phyloP scores from a whole-genome alignment of 2,888 invertebrate species.

The Acleris holmiana region DNA sequence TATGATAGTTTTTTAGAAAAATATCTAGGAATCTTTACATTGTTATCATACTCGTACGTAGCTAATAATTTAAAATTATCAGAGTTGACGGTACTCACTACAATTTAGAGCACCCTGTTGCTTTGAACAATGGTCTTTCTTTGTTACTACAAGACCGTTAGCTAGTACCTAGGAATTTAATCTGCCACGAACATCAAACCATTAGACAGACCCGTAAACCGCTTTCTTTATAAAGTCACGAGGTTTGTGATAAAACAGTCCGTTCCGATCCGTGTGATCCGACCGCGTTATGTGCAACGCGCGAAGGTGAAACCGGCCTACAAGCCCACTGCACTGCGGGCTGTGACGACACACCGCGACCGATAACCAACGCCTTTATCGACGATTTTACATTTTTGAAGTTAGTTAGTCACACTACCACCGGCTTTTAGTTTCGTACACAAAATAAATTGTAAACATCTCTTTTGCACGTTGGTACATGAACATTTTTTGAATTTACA shows the following conservation, averaged over 20 bases:
- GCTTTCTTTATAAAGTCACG: constrained; percentile 3
- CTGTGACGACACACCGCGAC: constrained; percentile 26
- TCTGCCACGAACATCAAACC: background rate
- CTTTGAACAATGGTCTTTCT: too few relatives aligned
- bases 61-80: too few relatives aligned
- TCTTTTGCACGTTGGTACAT: too few relatives aligned
- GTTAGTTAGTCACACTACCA: constrained; percentile 4
- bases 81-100: too few relatives aligned
- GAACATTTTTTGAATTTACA: too few relatives aligned
- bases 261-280: constrained; percentile 22
- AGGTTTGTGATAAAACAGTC: constrained; percentile 21
- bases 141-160: too few relatives aligned
- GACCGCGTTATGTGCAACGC: constrained; percentile 26
- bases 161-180: background rate
- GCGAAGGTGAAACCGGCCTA: constrained; percentile 34
- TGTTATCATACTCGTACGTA: background rate
- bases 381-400: constrained; percentile 17
- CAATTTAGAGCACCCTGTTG: too few relatives aligned
- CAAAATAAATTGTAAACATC: too few relatives aligned
- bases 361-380: constrained; percentile 24
- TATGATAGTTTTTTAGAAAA: background rate
- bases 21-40: background rate
- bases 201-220: background rate
- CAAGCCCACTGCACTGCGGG: constrained; percentile 32
- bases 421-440: too few relatives aligned